These are phyloP conservation scores for Troides oblongomaculatus DNA, from an alignment of 2,888 invertebrate species.

Conservation along the genomic window DNA sequence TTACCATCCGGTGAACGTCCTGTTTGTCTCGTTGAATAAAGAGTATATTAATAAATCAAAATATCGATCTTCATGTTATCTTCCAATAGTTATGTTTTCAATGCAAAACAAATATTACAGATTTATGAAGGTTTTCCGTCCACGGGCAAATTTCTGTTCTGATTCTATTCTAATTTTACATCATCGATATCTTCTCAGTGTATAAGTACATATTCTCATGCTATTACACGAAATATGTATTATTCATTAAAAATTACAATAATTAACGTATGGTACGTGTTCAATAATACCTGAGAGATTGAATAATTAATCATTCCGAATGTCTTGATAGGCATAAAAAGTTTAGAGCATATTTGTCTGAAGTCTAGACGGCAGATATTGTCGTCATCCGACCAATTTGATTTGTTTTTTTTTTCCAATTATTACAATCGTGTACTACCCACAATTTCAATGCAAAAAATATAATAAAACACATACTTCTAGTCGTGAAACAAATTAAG, in stretches of 20 bases:
- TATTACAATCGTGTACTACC: not conserved
- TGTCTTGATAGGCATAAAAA: conserved; percentile 17
- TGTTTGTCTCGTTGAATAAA: no score
- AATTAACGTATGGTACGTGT: not conserved
- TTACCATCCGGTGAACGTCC: no score
- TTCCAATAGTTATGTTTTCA: no score
- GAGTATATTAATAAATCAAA: no score
- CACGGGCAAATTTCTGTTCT: not conserved
- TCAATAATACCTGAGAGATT: not conserved
- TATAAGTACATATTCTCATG: not conserved
- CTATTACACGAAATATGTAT: not conserved
- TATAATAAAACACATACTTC: not conserved
- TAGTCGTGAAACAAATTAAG: not conserved
- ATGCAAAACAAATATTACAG: no score
- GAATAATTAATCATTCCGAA: conserved; percentile 1
- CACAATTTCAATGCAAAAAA: not conserved
- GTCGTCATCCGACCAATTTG: conserved; percentile 23
- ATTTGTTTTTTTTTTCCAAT: conserved; percentile 12
- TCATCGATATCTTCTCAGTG: no score
- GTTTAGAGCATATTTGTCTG: conserved; percentile 14
- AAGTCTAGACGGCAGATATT: conserved; percentile 18
- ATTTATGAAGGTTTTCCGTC: no score
- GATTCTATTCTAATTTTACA: not conserved
- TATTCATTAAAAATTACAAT: conserved; percentile 1
- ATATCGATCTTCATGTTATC: no score